phyloP scores from a whole-genome alignment of 2,797 vertebrate species.

The Cuniculus paca region DNA sequence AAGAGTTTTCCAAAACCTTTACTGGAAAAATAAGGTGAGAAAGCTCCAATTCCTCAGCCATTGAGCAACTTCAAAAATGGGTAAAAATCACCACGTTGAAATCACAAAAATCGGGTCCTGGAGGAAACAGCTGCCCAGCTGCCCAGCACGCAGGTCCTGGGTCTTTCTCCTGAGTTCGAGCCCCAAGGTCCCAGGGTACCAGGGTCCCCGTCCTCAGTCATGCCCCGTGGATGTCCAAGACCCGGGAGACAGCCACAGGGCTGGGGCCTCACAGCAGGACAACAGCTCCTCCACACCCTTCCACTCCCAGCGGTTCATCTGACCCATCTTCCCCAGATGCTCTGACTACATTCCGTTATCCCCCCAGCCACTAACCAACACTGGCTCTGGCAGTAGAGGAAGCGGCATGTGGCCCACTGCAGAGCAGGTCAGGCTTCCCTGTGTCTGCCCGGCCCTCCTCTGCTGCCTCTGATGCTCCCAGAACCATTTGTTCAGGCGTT shows the following conservation, averaged over 20 bases:
- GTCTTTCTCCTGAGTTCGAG: background rate
- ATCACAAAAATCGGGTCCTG: background rate
- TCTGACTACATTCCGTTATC: background rate
- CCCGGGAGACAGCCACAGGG: background rate
- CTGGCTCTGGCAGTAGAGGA: background rate
- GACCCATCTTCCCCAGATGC: background rate
- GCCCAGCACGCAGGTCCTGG: background rate
- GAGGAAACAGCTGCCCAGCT: background rate
- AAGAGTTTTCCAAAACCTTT: slow-evolving; percentile 32
- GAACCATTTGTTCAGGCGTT: background rate
- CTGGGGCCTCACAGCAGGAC: background rate
- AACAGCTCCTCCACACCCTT: background rate
- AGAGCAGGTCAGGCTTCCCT: background rate
- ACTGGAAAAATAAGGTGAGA: slow-evolving; percentile 1
- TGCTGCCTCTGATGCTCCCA: background rate
- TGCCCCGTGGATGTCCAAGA: background rate
- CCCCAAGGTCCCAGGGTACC: fast-evolving
- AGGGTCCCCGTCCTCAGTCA: background rate
- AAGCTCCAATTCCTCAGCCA: background rate
- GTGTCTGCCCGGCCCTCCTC: too few species aligned
- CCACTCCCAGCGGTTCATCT: background rate
- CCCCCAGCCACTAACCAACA: background rate
- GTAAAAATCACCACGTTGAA: slow-evolving; percentile 36
- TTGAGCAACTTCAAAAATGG: background rate
- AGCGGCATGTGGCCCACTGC: background rate